phyloP scores from a whole-genome alignment of 2,888 invertebrate species.

The Euplexia lucipara region DNA sequence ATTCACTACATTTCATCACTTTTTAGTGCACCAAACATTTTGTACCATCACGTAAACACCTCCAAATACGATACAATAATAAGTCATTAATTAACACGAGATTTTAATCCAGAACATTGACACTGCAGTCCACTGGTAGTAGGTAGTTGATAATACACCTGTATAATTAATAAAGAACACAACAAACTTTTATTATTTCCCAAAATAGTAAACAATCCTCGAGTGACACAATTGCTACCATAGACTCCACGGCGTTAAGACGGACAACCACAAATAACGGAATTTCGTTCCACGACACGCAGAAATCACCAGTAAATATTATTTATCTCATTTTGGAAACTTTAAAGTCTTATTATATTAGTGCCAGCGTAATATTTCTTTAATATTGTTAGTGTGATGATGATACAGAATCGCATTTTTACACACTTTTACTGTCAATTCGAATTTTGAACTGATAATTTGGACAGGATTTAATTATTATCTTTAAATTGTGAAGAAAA shows the following conservation, averaged over 20 bases:
- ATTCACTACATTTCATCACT: slow-evolving; percentile 71
- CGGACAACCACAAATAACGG: slow-evolving; percentile 85
- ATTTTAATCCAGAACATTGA: slow-evolving; percentile 49
- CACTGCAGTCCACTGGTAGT: slow-evolving; percentile 62
- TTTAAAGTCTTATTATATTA: neutral
- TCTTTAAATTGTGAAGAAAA: too few relatives aligned
- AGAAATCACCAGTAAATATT: slow-evolving; percentile 49
- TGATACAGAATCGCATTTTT: neutral
- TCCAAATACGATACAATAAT: slow-evolving; percentile 70
- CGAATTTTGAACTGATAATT: too few relatives aligned
- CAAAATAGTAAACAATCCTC: slow-evolving; percentile 89
- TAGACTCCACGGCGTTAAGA: slow-evolving; percentile 88
- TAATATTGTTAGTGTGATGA: neutral
- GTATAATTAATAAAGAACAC: slow-evolving; percentile 59
- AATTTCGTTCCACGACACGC: slow-evolving; percentile 75
- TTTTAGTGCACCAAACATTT: slow-evolving; percentile 74
- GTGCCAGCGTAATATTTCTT: neutral
- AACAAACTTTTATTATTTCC: slow-evolving; percentile 75
- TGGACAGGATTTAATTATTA: too few relatives aligned
- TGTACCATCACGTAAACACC: slow-evolving; percentile 87
- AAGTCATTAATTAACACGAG: slow-evolving; percentile 48
- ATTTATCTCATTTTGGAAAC: neutral
- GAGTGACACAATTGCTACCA: slow-evolving; percentile 88
- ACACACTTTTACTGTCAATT: too few relatives aligned
- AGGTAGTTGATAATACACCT: slow-evolving; percentile 55